These are phyloP conservation scores for Lycodopsis pacificus DNA, from an alignment of 2,797 vertebrate genomes.

Conservation along the genomic window DNA sequence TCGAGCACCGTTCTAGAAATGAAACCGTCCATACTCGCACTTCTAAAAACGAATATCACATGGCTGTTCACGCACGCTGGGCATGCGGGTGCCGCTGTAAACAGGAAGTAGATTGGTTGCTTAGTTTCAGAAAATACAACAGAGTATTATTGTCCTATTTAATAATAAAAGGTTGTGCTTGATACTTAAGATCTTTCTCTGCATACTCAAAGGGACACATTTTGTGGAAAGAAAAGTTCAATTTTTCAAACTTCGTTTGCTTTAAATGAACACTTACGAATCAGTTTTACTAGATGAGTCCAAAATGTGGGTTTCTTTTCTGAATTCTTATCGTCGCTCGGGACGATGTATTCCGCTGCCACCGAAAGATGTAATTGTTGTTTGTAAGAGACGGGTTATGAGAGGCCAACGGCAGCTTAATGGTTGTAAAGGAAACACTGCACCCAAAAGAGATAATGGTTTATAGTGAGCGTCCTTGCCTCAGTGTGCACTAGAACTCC, in stretches of 20 bases:
- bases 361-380: conserved; percentile 2
- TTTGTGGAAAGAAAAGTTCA: background rate
- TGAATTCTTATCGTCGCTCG: background rate
- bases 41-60: background rate
- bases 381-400: background rate
- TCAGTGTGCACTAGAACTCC: conserved; percentile 29
- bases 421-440: conserved; percentile 25
- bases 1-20: background rate
- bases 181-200: no score
- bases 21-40: background rate
- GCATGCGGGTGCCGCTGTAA: background rate
- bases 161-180: no score
- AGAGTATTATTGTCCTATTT: no score
- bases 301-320: background rate
- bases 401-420: conserved; percentile 20
- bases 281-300: background rate
- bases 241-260: background rate
- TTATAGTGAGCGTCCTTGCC: conserved; percentile 22
- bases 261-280: no score
- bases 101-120: background rate
- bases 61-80: no score
- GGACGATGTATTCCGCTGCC: background rate
- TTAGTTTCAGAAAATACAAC: no score
- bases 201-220: background rate
- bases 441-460: conserved; percentile 45